Conservation (phyloP, 1,140 invertebrate species). For the Hormaphis cornu region DNA sequence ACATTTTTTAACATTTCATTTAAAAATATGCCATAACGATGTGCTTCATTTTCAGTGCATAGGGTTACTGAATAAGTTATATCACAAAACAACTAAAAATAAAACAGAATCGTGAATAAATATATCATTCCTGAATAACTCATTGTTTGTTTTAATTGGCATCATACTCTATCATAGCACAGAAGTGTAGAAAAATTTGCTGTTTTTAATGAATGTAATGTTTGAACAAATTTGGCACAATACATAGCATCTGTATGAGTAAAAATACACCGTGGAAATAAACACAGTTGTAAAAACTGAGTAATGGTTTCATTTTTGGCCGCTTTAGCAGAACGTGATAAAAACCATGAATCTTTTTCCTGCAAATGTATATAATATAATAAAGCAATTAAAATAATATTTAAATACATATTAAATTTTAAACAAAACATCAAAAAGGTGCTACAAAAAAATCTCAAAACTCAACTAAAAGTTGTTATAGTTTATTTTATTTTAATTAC, state of each 20-base stretch:
- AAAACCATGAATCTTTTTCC: constrained; percentile 90
- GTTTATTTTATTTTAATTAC: too few species aligned
- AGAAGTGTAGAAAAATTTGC: constrained; percentile 95
- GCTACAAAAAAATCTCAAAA: too few species aligned
- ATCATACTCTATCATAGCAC: constrained; percentile 86
- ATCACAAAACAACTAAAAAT: constrained; percentile 87
- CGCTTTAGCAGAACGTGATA: constrained; percentile 69
- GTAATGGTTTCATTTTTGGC: constrained; percentile 95
- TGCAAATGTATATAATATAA: constrained; percentile 42
- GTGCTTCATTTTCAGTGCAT: constrained; percentile 95
- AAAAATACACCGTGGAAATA: constrained; percentile 93
- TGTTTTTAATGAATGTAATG: constrained; percentile 89
- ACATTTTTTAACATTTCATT: constrained; percentile 86
- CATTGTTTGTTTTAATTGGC: neutral
- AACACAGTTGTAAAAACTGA: constrained; percentile 88
- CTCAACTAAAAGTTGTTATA: too few species aligned
- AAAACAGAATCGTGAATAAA: constrained; percentile 36
- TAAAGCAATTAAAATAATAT: neutral
- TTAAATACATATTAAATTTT: constrained; percentile 37
- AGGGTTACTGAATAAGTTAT: constrained; percentile 95
- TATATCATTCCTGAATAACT: neutral
- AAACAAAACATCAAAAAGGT: constrained; percentile 45
- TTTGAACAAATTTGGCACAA: constrained; percentile 94
- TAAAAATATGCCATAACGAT: constrained; percentile 90
- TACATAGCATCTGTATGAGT: constrained; percentile 91